These are phyloP conservation scores for Lasius platythorax DNA, from an alignment of 2,888 invertebrate species.

Conservation along the genomic window DNA sequence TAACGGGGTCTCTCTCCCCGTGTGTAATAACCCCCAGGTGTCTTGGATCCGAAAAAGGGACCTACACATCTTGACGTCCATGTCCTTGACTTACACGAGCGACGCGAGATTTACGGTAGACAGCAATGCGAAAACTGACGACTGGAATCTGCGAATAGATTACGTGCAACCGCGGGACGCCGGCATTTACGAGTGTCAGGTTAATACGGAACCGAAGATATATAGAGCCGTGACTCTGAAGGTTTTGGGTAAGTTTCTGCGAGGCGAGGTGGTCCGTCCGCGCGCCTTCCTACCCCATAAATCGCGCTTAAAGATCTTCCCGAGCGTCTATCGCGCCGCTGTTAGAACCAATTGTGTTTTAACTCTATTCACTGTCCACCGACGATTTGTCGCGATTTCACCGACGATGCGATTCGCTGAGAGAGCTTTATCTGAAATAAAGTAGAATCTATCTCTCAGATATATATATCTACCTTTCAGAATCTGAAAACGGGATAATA, in stretches of 20 bases:
- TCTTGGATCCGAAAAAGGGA: conserved; percentile 88
- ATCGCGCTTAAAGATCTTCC: conserved; percentile 48
- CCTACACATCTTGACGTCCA: conserved; percentile 89
- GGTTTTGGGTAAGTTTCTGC: conserved; percentile 90
- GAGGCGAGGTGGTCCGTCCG: neutral
- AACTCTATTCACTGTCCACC: conserved; percentile 6
- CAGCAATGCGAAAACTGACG: conserved; percentile 89
- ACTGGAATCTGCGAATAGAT: conserved; percentile 88
- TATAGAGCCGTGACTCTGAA: conserved; percentile 93
- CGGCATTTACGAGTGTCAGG: conserved; percentile 94
- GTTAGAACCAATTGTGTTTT: conserved; percentile 46
- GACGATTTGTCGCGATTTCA: conserved; percentile 9
- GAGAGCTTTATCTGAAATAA: conserved; percentile 28
- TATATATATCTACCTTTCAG: neutral
- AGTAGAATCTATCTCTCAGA: conserved; percentile 15
- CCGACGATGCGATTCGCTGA: conserved; percentile 22
- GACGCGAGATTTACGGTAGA: conserved; percentile 90
- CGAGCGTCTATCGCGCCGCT: conserved; percentile 20
- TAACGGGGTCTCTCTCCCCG: neutral
- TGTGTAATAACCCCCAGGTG: conserved; percentile 87
- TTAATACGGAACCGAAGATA: conserved; percentile 95
- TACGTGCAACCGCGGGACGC: conserved; percentile 88
- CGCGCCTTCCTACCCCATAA: conserved; percentile 27
- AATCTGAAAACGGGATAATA: conserved; percentile 6
- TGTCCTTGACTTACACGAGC: conserved; percentile 90